These are phyloP conservation scores for Macrosoma leucophasiata DNA, from an alignment of 2,888 invertebrate genomes.

Conservation along the genomic window DNA sequence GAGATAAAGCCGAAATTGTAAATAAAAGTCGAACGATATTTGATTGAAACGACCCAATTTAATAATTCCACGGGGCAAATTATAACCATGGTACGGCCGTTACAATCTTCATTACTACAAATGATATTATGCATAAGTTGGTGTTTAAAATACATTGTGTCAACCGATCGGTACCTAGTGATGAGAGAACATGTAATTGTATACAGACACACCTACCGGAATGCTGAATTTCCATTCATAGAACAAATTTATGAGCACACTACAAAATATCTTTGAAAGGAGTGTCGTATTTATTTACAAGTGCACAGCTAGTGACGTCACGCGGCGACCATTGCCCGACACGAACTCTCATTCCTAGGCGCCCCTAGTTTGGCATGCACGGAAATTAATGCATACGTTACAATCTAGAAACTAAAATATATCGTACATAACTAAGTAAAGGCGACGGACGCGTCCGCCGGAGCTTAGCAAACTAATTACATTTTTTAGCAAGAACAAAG, in stretches of 20 bases:
- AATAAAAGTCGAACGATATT: slow-evolving; percentile 9
- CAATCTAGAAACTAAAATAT: slow-evolving; percentile 23
- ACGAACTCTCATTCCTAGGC: slow-evolving; percentile 6
- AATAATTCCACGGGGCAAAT: slow-evolving; percentile 13
- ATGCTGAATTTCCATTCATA: too few species aligned
- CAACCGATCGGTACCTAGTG: too few species aligned
- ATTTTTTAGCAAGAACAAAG: too few species aligned
- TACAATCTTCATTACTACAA: slow-evolving; percentile 10
- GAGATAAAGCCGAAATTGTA: slow-evolving; percentile 2
- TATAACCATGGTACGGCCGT: slow-evolving; percentile 12
- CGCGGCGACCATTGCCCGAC: slow-evolving; percentile 1
- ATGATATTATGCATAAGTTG: too few species aligned
- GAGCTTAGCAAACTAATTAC: slow-evolving; percentile 6
- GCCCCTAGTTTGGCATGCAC: slow-evolving; percentile 19
- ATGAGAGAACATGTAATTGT: too few species aligned
- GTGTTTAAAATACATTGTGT: too few species aligned
- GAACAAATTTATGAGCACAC: too few species aligned
- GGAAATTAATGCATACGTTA: slow-evolving; percentile 17
- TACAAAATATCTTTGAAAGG: too few species aligned
- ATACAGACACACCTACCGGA: too few species aligned
- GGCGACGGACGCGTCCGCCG: slow-evolving; percentile 14
- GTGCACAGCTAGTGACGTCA: too few species aligned
- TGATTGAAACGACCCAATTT: slow-evolving; percentile 16
- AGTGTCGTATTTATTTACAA: too few species aligned
- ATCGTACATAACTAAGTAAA: slow-evolving; percentile 19